Evolutionary conservation across 2,888 invertebrate genomes (phyloP), one percentile per base, ranked within the genome.

Genomic region (Dichetophora obliterata): DNA sequence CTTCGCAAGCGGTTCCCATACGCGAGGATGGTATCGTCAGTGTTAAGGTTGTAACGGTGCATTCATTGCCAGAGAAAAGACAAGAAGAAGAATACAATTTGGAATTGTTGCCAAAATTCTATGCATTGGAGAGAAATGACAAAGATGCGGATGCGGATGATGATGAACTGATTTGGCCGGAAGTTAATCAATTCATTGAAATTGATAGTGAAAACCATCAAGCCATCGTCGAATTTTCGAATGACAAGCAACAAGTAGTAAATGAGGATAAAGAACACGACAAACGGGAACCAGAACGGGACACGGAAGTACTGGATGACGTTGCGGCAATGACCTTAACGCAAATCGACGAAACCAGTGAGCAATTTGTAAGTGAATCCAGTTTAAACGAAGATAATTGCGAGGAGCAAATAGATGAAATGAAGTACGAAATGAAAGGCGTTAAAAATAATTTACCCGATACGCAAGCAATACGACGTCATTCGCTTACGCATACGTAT

Each of bases 351-450:
- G 83, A 85, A 61, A 43, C 43, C 0, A 83, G 82, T 81, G 85
- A 84, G 79, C 31, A 5, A 22, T 14, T 16, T 14, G 43, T 71
- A 43, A 43, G 71, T 61, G 52, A 48, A 31, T n/a, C 19, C 43
- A 37, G 37, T 19, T 65, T 69, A 19, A n/a, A 43, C n/a, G 73
- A 22, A 34, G 76, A 76, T n/a, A 52, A 63, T 54, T 52, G 75
- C 27, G 69, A 75, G 27, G 43, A 70, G 37, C 52, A 31, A 37
- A n/a, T 66, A 72, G 75, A 63, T 78, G 84, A 84, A 34, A 86
- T 86, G 86, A 87, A 87, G 82, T 84, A 83, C 78, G 86, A 86
- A 78, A 80, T 84, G 77, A 85, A 82, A 70, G 78, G 81, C 75
- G 78, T 75, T 19, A 81, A 81, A 71, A 74, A 63, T 78, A 74